Base-by-base conservation (phyloP, 2,113 vertebrate genomes). In the Aegotheles bennettii region DNA sequence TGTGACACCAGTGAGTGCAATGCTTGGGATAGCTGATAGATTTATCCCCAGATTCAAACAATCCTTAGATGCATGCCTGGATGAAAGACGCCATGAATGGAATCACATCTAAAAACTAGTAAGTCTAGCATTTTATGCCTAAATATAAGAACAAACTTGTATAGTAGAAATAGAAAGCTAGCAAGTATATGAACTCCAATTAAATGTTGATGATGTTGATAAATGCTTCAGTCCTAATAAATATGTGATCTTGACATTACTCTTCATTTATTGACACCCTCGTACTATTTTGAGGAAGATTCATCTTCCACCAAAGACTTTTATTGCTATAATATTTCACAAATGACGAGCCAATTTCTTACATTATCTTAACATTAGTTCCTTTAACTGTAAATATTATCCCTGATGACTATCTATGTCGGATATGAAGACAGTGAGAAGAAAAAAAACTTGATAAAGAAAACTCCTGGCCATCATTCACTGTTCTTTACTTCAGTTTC, bases 261-360 rank as follows among this genome's bases (percentile, higher is more conserved):
- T 97, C 74, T 92, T 94, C 73, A 80, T 95, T 97, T 97, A 98
- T 97, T 97, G 95, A 94, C 94, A 97, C 56, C 70, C 25, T 90
- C 7, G 7, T 93, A 86, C 92, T 97, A 91, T 85, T 97, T 91
- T 96, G 73, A 92, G 94, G 92, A 95, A 94, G 56, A 95, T 96
- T 95, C 77, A 96, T 97, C 95, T 96, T 96, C 84, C 54, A 60
- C 63, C 73, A 48, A 95, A 97, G 94, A 90, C 60, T 85, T 94
- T 96, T 97, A 97, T 96, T 97, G 90, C 91, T 95, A 29, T 93
- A 95, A 96, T 98, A 98, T 97, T 98, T 98, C 97, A 98, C 56
- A 93, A 96, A 57, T 96, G 95, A 97, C 96, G 93, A 89, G 65
- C 51, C 92, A 95, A 94, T 97, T 98, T 96, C 94, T 95, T 92